Evolutionary conservation across 2,113 vertebrate genomes (phyloP).

Genomic region (Salvator merianae): DNA sequence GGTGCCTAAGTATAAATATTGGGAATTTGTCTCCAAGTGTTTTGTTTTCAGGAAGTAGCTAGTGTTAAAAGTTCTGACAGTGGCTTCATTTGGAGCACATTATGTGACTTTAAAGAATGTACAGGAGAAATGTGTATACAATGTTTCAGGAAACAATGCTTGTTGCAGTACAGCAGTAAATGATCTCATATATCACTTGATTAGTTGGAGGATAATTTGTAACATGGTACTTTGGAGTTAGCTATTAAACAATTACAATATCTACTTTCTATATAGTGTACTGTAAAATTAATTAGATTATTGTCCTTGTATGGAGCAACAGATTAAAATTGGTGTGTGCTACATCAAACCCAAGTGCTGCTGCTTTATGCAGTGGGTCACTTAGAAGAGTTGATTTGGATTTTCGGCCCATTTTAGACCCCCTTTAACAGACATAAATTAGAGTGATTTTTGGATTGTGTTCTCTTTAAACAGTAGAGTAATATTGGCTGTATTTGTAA

Average conservation of each 20-base stretch:
- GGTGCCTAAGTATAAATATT: not conserved
- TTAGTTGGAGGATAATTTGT: not conserved
- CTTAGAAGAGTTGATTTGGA: not conserved
- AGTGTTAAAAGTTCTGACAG: not conserved
- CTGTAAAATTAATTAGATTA: not conserved
- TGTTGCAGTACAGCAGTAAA: too few relatives aligned
- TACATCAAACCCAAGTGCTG: not conserved
- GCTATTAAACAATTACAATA: not conserved
- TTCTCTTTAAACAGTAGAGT: not conserved
- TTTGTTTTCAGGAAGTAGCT: not conserved
- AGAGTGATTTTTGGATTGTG: not conserved
- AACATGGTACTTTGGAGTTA: not conserved
- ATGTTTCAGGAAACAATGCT: not conserved
- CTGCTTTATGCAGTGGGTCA: not conserved
- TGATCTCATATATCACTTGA: not conserved
- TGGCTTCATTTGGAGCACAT: not conserved
- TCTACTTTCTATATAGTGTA: not conserved
- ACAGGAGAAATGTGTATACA: not conserved
- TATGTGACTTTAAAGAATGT: not conserved
- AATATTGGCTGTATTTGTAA: not conserved
- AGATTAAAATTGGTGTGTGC: conserved; percentile 1
- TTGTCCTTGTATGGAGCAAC: not conserved
- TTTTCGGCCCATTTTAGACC: not conserved
- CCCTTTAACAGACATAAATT: not conserved
- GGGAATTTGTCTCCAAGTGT: not conserved